Conservation (phyloP, 2,888 invertebrate genomes). For the Julus scandinavius region DNA sequence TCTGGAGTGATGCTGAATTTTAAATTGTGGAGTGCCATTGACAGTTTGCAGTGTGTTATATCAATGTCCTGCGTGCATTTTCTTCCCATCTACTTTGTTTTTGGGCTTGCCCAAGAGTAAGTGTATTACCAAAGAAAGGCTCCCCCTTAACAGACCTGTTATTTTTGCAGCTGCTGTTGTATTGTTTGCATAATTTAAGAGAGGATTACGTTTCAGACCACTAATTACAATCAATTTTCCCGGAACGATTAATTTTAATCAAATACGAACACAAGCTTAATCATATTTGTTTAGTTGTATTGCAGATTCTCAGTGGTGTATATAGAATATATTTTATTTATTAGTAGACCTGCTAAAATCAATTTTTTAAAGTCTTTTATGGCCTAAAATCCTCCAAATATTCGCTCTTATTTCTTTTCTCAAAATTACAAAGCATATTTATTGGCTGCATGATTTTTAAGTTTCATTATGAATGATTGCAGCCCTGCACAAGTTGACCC, state of each 20-base stretch:
- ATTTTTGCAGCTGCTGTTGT: not conserved
- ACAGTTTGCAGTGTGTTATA: conserved; percentile 28
- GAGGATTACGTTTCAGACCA: not conserved
- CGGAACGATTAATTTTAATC: not conserved
- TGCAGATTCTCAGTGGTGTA: conserved; percentile 1
- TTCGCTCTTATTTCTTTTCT: not conserved
- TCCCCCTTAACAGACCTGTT: not conserved
- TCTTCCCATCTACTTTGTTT: not conserved
- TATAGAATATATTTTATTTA: conserved; percentile 8
- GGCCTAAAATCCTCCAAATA: not conserved
- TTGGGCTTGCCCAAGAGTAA: conserved; percentile 17
- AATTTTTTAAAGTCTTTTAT: not conserved
- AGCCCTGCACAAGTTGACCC: conserved; percentile 5
- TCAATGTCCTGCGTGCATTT: conserved; percentile 12
- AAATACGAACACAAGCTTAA: not conserved
- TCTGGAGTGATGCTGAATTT: conserved; percentile 24
- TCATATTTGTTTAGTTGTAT: not conserved
- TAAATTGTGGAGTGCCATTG: conserved; percentile 6
- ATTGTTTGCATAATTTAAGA: not conserved
- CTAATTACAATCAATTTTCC: not conserved
- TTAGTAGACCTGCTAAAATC: conserved; percentile 7
- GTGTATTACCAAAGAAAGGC: conserved; percentile 19
- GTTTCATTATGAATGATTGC: conserved; percentile 15
- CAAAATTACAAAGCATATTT: not conserved
- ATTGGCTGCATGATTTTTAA: conserved; percentile 6